Base-by-base conservation (phyloP, 1,140 invertebrate genomes). In the Hydropsyche tenuis region DNA sequence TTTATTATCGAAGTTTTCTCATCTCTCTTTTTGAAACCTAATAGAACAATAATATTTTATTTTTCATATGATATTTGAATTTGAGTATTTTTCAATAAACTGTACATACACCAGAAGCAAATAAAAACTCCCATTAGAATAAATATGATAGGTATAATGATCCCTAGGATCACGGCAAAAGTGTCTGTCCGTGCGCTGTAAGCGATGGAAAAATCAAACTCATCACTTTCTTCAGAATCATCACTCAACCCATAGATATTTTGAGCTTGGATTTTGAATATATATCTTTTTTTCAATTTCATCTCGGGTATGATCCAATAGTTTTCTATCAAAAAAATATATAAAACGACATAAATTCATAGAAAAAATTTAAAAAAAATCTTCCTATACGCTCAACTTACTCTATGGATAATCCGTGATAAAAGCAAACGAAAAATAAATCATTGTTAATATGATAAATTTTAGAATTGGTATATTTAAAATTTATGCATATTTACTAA, bases 241-340 rank as follows among this genome's bases (percentile, higher is more conserved):
- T 83, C 78, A 78, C 91, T 93, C 90, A 91, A 96, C n/a, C 95
- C 96, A 81, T 93, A 90, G 14, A 85, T 81, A 81, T 97, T 97
- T 63, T 86, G 83, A 0, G 94, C 94, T 45, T 90, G 87, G 16
- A 94, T 93, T 4, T 92, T 87, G 80, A 96, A 96, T 62, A 83
- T 78, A 76, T 87, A 86, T 7, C 89, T 83, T 73, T 92, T 91
- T 6, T 87, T 87, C 1, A 88, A 82, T 82, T 89, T 88, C 14
- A 95, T 83, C 0, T 88, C 88, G 0, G 87, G 85, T 12, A 96
- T 89, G 46, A 93, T 87, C 92, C 94, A 97, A 76, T 91, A 90
- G 75, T 89, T 89, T 16, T 93, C 91, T 87, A 79, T 18, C 81
- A 80, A 73, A n/a, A 4, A 48, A n/a, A n/a, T n/a, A n/a, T n/a